Conservation (phyloP, 1,140 invertebrate species). For the Homalodisca vitripennis region DNA sequence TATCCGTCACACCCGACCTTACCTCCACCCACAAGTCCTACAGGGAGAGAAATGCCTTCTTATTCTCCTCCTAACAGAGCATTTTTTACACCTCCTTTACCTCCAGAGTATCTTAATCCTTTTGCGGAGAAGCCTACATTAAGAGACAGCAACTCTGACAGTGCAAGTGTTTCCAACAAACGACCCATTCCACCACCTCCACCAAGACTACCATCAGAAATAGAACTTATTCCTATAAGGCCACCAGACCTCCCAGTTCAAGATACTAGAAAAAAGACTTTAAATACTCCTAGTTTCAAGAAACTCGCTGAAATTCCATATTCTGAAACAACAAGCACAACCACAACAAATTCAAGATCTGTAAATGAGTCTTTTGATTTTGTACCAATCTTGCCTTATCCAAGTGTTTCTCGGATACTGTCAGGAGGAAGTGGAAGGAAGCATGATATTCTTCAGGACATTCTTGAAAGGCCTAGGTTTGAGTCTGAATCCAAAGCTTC, state of each 20-base stretch:
- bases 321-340: conserved; percentile 41
- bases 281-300: conserved; percentile 62
- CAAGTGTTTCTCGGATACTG: conserved; percentile 75
- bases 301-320: conserved; percentile 42
- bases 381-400: conserved; percentile 60
- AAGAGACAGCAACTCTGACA: conserved; percentile 59
- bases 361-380: conserved; percentile 55
- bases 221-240: conserved; percentile 75
- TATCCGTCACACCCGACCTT: conserved; percentile 27
- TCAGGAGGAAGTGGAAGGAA: conserved; percentile 77
- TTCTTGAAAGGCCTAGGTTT: conserved; percentile 37
- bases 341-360: conserved; percentile 39
- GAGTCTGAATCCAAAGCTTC: conserved; percentile 39
- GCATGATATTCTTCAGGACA: conserved; percentile 63
- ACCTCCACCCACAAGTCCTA: conserved; percentile 34
- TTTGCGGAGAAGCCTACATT: conserved; percentile 81
- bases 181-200: conserved; percentile 61
- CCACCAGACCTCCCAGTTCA: conserved; percentile 56
- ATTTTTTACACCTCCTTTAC: conserved; percentile 75
- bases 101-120: conserved; percentile 73
- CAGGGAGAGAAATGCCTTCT: conserved; percentile 62
- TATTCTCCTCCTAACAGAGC: conserved; percentile 74
- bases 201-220: conserved; percentile 69
- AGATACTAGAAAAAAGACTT: conserved; percentile 59
- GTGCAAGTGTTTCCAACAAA: conserved; percentile 32